Evolutionary conservation across 1,140 invertebrate species (phyloP), one percentile per base, ranked within the genome.

Genomic region (Helicorthomorpha holstii): DNA sequence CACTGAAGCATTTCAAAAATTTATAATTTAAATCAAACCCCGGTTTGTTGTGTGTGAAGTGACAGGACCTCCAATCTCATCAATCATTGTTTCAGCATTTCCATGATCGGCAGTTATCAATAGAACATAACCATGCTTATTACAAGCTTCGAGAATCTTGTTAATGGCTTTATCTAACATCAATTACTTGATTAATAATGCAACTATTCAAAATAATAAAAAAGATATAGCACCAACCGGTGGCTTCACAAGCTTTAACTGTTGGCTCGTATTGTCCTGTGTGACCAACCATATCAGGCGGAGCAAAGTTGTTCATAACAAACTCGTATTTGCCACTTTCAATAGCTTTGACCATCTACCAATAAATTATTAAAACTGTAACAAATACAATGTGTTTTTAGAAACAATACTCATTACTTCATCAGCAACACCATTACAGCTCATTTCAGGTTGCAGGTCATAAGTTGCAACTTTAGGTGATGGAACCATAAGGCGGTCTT

Each of bases 271-370:
- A 72, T 52, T 65, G 61, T 19, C 70, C 70, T 7, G 71, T 73
- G 53, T 72, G 70, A 10, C 70, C 70, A 38, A 72, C 70, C 70
- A 72, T 72, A 54, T 72, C 70, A 23, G 71, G 71, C 25, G 70
- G 68, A 16, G 70, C 71, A 59, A 73, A 73, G 54, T 72, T 72
- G 58, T 69, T 70, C 71, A 72, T 72, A 10, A 73, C 58, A 56
- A 72, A 72, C 4, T 63, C 61, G 58, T 72, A 69, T 46, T 65
- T 68, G 21, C 61, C 61, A 21, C 29, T 29, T 26, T 61, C 55
- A 34, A 71, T 60, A 41, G 67, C 65, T 52, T 70, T 62, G 29
- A 68, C 57, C 62, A 70, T 64, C 59, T 63, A 42, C 7, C 51
- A 57, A 34, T 34, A n/a, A n/a, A n/a, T n/a, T n/a, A n/a, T n/a